phyloP scores from a whole-genome alignment of 1,140 invertebrate species.

The Hesperophylax magnus region DNA sequence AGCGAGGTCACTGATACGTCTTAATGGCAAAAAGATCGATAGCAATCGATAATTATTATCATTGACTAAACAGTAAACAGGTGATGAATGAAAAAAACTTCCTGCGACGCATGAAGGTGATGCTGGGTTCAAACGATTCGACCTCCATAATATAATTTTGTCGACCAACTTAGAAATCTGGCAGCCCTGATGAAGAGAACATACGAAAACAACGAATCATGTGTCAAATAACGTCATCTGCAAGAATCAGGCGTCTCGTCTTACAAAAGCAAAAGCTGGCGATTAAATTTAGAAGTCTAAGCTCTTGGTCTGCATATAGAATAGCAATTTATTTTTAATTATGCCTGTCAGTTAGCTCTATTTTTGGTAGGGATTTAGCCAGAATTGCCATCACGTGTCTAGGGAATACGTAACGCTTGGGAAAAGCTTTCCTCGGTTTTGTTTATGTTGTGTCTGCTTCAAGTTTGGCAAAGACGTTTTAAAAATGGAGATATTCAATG shows the following conservation, averaged over 20 bases:
- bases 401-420: no score
- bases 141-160: no score
- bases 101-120: no score
- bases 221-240: slow-evolving; percentile 17
- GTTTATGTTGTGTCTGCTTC: no score
- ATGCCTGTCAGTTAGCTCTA: slow-evolving; percentile 13
- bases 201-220: slow-evolving; percentile 20
- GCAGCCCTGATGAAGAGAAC: not conserved
- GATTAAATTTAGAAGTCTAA: slow-evolving; percentile 16
- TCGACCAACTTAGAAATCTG: not conserved
- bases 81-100: no score
- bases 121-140: no score
- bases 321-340: slow-evolving; percentile 22
- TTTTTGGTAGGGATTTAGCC: not conserved
- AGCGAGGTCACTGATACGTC: no score
- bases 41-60: no score
- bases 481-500: no score
- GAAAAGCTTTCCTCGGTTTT: no score
- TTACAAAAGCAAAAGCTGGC: slow-evolving; percentile 18
- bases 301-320: slow-evolving; percentile 10
- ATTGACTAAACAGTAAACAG: not conserved
- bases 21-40: no score
- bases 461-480: no score
- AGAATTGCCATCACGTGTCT: not conserved
- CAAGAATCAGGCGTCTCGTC: slow-evolving; percentile 8